Percentiles rank a stretch among this genome's conserved stretches.
Conservation (phyloP, 1,140 invertebrate species). For the Drosophila lini region DNA sequence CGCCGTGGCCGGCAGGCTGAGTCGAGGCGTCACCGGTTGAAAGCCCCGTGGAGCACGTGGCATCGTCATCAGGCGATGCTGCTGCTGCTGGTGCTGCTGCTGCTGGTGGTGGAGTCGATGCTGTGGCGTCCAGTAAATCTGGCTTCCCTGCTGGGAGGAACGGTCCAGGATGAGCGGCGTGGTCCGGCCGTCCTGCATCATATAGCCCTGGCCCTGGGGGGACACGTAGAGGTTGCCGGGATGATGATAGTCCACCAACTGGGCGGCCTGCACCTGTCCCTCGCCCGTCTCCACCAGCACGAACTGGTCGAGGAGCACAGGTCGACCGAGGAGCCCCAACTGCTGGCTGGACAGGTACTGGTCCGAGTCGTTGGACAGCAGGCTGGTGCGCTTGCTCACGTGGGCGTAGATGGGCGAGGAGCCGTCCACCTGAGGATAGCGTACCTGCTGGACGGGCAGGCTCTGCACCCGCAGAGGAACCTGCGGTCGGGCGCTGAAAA, state of each 20-base stretch:
- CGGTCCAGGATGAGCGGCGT: constrained; percentile 79
- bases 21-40: constrained; percentile 52
- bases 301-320: constrained; percentile 54
- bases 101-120: constrained; percentile 37
- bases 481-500: constrained; percentile 51
- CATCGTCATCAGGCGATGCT: constrained; percentile 18
- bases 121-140: constrained; percentile 76
- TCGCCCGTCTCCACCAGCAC: constrained; percentile 75
- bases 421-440: constrained; percentile 1
- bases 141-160: constrained; percentile 60
- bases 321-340: constrained; percentile 25
- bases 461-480: constrained; percentile 78
- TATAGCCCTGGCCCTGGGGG: constrained; percentile 22
- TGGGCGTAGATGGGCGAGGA: constrained; percentile 77
- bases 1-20: constrained; percentile 14
- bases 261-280: constrained; percentile 64
- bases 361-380: constrained; percentile 75
- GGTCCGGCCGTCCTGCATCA: constrained; percentile 60
- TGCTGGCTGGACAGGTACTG: constrained; percentile 64
- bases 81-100: constrained; percentile 34
- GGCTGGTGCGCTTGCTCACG: constrained; percentile 73
- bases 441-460: constrained; percentile 45
- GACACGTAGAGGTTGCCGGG: constrained; percentile 52
- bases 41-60: constrained; percentile 53
- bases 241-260: constrained; percentile 62